These are phyloP conservation scores for Ostrea edulis DNA, from an alignment of 1,140 invertebrate species.

Conservation along the genomic window DNA sequence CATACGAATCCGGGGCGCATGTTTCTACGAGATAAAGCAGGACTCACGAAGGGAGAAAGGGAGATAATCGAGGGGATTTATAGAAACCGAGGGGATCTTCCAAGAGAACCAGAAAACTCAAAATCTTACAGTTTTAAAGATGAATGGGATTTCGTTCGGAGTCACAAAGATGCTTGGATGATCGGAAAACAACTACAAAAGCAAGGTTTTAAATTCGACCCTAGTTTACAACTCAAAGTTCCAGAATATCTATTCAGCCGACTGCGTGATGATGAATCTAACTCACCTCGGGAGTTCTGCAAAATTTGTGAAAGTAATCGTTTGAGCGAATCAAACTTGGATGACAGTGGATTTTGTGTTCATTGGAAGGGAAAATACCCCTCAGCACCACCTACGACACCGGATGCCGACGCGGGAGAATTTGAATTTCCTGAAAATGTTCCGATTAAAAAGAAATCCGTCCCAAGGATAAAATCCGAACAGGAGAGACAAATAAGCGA, in stretches of 20 bases:
- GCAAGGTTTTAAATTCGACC: conserved; percentile 42
- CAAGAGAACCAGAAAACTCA: conserved; percentile 37
- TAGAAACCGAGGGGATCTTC: conserved; percentile 69
- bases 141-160: conserved; percentile 59
- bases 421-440: neutral
- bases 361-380: conserved; percentile 25
- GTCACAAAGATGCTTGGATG: conserved; percentile 74
- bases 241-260: conserved; percentile 39
- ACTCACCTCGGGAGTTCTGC: conserved; percentile 37
- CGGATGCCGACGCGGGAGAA: conserved; percentile 38
- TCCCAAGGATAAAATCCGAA: neutral
- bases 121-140: conserved; percentile 49
- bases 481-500: conserved; percentile 3
- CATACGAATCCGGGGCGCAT: conserved; percentile 67
- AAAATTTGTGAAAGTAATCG: neutral
- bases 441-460: neutral
- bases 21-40: conserved; percentile 71
- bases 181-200: conserved; percentile 61
- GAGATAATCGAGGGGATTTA: conserved; percentile 75
- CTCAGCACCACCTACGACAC: conserved; percentile 58
- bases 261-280: neutral
- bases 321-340: neutral
- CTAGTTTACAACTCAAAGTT: conserved; percentile 17
- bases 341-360: neutral
- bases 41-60: conserved; percentile 73